Base-by-base conservation (phyloP, 1,140 invertebrate species). In the Diprion similis region DNA sequence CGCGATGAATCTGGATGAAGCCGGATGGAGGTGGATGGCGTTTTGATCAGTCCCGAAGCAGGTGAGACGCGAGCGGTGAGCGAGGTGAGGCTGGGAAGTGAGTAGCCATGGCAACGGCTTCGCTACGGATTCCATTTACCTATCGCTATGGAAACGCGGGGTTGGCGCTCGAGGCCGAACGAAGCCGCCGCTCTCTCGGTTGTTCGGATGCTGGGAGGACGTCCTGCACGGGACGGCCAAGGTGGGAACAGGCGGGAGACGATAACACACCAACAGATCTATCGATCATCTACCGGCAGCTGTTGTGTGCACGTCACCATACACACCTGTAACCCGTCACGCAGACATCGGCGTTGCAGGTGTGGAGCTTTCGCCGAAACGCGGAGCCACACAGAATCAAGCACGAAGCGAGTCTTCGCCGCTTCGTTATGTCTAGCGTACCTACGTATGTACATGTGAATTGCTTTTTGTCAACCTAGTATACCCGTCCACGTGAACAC, bases 111-210 rank as follows among this genome's bases (percentile, higher is more conserved):
- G 85, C 85, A 85, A 87, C 85, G 82, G 84, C 85, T 86, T 86
- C 83, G 80, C 82, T 84, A 85, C 83, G 85, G 85, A 86, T 87
- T 87, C 85, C 85, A 87, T 86, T 87, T 87, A 86, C 85, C 85
- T 87, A 87, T 87, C 83, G 84, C 85, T 87, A 87, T 87, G 85
- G 85, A 86, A 86, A 86, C 85, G 83, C 83, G 81, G 82, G 82
- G 79, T 59, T 85, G 85, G 82, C 82, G 85, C 79, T 86, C 82
- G 84, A 84, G 85, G 85, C 82, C 78, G 73, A 73, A 67, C 71
- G 72, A 73, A 71, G 77, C 24, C 24, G 79, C 74, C 68, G 65
- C 24, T 37, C 24, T 37, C 24, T 37, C 24, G 24, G 24, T 37
- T 37, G 24, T 37, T 37, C 24, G 24, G 24, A 1, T 37, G 24